Conservation (phyloP, 2,888 invertebrate species). For the Phaonia tiefii region DNA sequence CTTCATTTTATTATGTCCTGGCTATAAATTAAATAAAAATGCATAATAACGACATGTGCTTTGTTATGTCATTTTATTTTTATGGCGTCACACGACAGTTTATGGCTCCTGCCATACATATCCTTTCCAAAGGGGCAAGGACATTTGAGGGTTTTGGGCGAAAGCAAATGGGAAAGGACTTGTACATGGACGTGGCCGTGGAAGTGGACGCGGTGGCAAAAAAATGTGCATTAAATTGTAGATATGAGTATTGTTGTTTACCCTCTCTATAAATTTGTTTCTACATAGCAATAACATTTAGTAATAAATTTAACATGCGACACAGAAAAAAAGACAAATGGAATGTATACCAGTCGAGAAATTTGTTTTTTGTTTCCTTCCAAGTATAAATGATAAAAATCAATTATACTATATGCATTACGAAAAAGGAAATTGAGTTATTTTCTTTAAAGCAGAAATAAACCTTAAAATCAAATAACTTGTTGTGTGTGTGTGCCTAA, state of each 20-base stretch:
- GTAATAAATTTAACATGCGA: conserved; percentile 48
- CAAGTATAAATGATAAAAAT: too few species aligned
- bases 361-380: too few species aligned
- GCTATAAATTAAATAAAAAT: conserved; percentile 64
- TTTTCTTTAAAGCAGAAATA: background rate
- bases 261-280: conserved; percentile 34
- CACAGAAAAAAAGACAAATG: background rate
- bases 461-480: background rate
- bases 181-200: background rate
- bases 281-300: conserved; percentile 50
- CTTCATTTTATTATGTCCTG: conserved; percentile 52
- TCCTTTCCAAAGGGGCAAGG: background rate
- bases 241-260: conserved; percentile 39
- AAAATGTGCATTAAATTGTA: conserved; percentile 55
- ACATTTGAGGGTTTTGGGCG: background rate
- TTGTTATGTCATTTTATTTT: conserved; percentile 46
- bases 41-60: conserved; percentile 47
- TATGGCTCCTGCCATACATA: conserved; percentile 41
- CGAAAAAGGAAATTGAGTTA: background rate
- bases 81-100: conserved; percentile 64
- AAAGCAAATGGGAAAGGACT: background rate
- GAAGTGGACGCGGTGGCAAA: conserved; percentile 8
- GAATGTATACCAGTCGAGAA: too few species aligned
- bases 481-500: conserved; percentile 25
- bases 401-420: too few species aligned